Evolutionary conservation across 1,140 invertebrate species (phyloP).

Genomic region (Bombyx mori): ASM3026992v2 NC_085120.1:4203001-4203500

Average conservation of each 20-base stretch:
- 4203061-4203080: slow-evolving; percentile 68
- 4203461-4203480: too few species aligned
- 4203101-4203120: slow-evolving; percentile 53
- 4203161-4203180: slow-evolving; percentile 59
- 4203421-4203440: too few species aligned
- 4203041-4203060: slow-evolving; percentile 63
- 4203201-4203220: slow-evolving; percentile 23
- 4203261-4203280: slow-evolving; percentile 1
- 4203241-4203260: slow-evolving; percentile 1
- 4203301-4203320: too few species aligned
- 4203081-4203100: slow-evolving; percentile 49
- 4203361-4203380: too few species aligned
- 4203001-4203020: slow-evolving; percentile 25
- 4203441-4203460: too few species aligned
- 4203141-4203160: slow-evolving; percentile 30
- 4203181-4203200: slow-evolving; percentile 53
- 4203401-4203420: too few species aligned
- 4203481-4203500: too few species aligned
- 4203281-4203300: not conserved
- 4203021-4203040: slow-evolving; percentile 58
- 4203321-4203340: too few species aligned
- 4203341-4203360: too few species aligned
- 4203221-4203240: not conserved
- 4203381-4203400: too few species aligned
- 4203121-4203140: slow-evolving; percentile 31